Evolutionary conservation across 2,113 vertebrate genomes (phyloP), one percentile per base, ranked within the genome.

Genomic region (Pomatostomus ruficeps): DNA sequence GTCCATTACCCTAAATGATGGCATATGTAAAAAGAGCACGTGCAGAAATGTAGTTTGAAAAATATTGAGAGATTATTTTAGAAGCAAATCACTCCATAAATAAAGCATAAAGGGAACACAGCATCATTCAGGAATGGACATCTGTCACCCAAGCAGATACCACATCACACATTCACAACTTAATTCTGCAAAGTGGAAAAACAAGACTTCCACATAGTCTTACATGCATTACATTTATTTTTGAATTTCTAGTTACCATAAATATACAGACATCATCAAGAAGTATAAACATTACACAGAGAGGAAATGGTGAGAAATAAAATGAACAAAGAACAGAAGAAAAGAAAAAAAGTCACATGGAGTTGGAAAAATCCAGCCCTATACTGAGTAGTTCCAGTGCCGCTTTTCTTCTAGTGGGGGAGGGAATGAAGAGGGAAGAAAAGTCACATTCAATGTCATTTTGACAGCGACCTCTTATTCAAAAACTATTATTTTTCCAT

Each of bases 401-500:
- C 0, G 36, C 72, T 86, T 93, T 75, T 96, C 77, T 58, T 76
- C 36, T 31, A 46, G 63, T 58, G 89, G 83, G 71, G 45, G 80
- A 33, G n/a, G 89, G 80, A 88, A 83, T 62, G 73, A 66, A 85
- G 75, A 94, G 73, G 72, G 58, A 94, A 91, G 76, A 66, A 67
- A 96, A 96, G 92, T 90, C 95, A 96, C 75, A 96, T 96, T 94
- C 94, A 96, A 66, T 96, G 95, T 96, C 92, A 96, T 92, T 93
- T 96, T 96, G 93, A 94, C 96, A 96, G 96, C 67, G 58, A 95
- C 93, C 93, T 96, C 95, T 96, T 96, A 95, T 93, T 97, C 92
- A 96, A 94, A 97, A 97, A 93, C 95, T 84, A 96, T 95, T 96
- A 97, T 97, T 97, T 97, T 96, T 95, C 91, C 96, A 94, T 93